phyloP scores from a whole-genome alignment of 2,797 vertebrate species.

The Coilia nasus region DNA sequence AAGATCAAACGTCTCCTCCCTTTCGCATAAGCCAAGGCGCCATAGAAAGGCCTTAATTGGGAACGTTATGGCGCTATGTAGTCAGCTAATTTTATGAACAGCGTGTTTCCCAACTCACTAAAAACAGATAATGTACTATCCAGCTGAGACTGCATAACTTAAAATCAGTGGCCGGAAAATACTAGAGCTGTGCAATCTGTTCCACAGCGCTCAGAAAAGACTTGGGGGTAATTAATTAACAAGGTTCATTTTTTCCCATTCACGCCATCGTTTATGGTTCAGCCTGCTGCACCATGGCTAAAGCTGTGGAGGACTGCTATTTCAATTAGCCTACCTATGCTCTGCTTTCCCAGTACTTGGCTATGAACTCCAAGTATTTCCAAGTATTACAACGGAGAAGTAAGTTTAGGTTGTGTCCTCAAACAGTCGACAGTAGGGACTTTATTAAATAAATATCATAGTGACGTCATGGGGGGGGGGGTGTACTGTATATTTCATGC shows the following conservation, averaged over 20 bases:
- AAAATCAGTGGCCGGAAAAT: constrained; percentile 27
- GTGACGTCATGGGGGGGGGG: not conserved
- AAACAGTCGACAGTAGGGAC: too few relatives aligned
- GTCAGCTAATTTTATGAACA: constrained; percentile 18
- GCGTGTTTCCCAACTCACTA: constrained; percentile 16
- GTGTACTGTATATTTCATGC: not conserved
- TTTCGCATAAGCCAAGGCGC: not conserved
- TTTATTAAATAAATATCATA: too few relatives aligned
- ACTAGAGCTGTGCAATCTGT: constrained; percentile 7
- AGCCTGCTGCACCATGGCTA: not conserved
- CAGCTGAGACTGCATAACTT: constrained; percentile 19
- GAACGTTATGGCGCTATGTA: not conserved
- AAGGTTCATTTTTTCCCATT: constrained; percentile 22
- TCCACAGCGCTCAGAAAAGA: not conserved
- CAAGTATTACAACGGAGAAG: not conserved
- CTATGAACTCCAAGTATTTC: not conserved
- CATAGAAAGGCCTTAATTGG: not conserved
- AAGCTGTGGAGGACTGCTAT: not conserved
- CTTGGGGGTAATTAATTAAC: constrained; percentile 20
- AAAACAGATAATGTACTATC: constrained; percentile 16
- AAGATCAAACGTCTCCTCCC: not conserved
- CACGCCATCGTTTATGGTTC: constrained; percentile 4
- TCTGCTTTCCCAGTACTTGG: not conserved
- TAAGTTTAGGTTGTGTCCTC: not conserved
- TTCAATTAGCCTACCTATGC: not conserved